phyloP scores from a whole-genome alignment of 2,888 invertebrate genomes.

The Meiosimyza decipiens region DNA sequence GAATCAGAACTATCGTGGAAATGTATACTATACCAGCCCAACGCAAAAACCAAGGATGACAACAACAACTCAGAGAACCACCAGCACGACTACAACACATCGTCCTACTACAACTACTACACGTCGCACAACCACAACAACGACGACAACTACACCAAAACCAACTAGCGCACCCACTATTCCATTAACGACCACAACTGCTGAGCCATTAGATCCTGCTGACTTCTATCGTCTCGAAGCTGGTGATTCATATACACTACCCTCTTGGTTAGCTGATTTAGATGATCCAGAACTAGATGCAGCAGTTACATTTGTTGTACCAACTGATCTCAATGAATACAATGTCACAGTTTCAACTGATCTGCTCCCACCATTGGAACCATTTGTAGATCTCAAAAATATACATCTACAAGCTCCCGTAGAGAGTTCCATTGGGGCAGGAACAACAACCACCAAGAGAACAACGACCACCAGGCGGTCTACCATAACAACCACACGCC shows the following conservation, averaged over 20 bases:
- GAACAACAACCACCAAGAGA: conserved; percentile 36
- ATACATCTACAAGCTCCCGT: conserved; percentile 54
- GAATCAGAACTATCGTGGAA: conserved; percentile 45
- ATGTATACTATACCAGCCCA: conserved; percentile 49
- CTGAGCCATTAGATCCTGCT: conserved; percentile 48
- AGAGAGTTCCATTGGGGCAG: conserved; percentile 24
- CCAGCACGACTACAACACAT: conserved; percentile 41
- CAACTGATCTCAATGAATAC: conserved; percentile 59
- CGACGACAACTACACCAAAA: conserved; percentile 41
- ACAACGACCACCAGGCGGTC: conserved; percentile 42
- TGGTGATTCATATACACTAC: conserved; percentile 58
- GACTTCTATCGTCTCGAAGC: conserved; percentile 56
- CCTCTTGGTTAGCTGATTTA: conserved; percentile 60
- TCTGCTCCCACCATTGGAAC: conserved; percentile 61
- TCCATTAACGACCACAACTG: conserved; percentile 45
- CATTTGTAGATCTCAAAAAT: conserved; percentile 56
- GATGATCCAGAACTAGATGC: conserved; percentile 64
- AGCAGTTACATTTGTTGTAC: conserved; percentile 59
- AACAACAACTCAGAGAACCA: conserved; percentile 42
- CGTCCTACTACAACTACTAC: conserved; percentile 41
- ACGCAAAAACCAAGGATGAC: neutral
- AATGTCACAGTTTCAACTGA: conserved; percentile 58
- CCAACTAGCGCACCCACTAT: conserved; percentile 38
- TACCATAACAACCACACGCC: conserved; percentile 45
- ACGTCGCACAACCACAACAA: conserved; percentile 42